These are phyloP conservation scores for Nothocercus julius DNA, from an alignment of 2,113 vertebrate genomes.

Conservation along the genomic window DNA sequence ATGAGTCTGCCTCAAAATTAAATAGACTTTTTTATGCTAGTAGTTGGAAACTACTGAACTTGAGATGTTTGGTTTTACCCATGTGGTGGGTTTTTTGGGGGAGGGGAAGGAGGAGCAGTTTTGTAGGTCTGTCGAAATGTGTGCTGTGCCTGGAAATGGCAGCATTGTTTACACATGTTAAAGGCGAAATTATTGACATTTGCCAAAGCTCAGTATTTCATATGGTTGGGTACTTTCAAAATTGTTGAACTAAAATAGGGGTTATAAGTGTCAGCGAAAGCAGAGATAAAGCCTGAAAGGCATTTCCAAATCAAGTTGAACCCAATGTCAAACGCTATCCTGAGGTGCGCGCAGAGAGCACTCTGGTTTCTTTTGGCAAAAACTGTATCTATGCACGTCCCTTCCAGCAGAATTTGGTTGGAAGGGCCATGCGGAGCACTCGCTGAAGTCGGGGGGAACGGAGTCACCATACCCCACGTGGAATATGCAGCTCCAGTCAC, in stretches of 20 bases:
- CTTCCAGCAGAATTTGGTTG: background rate
- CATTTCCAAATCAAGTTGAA: background rate
- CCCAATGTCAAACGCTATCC: background rate
- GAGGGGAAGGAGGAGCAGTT: background rate
- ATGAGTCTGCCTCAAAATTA: background rate
- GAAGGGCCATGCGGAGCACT: background rate
- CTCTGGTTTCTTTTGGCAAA: background rate
- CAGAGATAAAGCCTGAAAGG: background rate
- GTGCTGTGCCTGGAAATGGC: background rate
- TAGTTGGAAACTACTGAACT: background rate
- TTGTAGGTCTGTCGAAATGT: background rate
- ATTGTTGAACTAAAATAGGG: background rate
- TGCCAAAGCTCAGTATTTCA: background rate
- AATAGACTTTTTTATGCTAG: background rate
- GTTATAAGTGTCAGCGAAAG: background rate
- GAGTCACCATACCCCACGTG: background rate
- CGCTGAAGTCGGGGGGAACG: fast-evolving
- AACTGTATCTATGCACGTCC: background rate
- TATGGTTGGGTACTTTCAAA: background rate
- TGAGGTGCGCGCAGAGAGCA: background rate
- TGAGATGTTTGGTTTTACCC: background rate
- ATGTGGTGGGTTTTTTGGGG: background rate
- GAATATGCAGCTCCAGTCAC: background rate
- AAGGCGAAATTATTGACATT: background rate
- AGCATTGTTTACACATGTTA: conserved; percentile 2